Percentiles rank a stretch among this genome's conserved stretches.
Conservation (phyloP, 2,888 invertebrate species). For the Abrostola triplasia region DNA sequence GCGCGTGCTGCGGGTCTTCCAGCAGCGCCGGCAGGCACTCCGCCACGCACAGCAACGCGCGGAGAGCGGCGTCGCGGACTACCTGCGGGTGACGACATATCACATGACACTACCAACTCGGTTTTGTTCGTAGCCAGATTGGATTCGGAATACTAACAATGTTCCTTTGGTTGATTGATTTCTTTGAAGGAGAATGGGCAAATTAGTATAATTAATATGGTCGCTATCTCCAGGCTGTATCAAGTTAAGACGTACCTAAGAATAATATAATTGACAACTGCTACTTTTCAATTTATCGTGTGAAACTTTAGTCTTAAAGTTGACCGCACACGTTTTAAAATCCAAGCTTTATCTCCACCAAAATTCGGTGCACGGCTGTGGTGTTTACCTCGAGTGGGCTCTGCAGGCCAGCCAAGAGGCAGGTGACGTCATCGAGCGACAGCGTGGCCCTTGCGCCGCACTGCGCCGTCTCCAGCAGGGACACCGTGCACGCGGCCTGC, state of each 20-base stretch:
- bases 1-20: conserved; percentile 87
- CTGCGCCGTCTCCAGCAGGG: conserved; percentile 93
- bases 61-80: conserved; percentile 94
- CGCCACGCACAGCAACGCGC: conserved; percentile 92
- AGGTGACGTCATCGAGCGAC: conserved; percentile 91
- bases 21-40: conserved; percentile 91
- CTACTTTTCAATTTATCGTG: too few species aligned
- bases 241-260: too few species aligned
- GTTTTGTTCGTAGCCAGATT: background rate
- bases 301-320: too few species aligned
- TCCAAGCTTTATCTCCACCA: too few species aligned
- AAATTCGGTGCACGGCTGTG: background rate
- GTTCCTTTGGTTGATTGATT: too few species aligned
- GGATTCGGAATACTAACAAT: too few species aligned
- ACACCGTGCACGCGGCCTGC: conserved; percentile 93
- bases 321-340: too few species aligned
- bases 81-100: conserved; percentile 71
- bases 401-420: conserved; percentile 93
- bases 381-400: conserved; percentile 87
- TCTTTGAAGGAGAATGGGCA: too few species aligned
- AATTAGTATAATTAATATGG: too few species aligned
- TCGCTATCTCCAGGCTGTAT: too few species aligned
- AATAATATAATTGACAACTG: too few species aligned
- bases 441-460: conserved; percentile 91
- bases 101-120: too few species aligned